These are phyloP conservation scores for Gadus chalcogrammus DNA, from an alignment of 2,113 vertebrate genomes.

Conservation along the genomic window DNA sequence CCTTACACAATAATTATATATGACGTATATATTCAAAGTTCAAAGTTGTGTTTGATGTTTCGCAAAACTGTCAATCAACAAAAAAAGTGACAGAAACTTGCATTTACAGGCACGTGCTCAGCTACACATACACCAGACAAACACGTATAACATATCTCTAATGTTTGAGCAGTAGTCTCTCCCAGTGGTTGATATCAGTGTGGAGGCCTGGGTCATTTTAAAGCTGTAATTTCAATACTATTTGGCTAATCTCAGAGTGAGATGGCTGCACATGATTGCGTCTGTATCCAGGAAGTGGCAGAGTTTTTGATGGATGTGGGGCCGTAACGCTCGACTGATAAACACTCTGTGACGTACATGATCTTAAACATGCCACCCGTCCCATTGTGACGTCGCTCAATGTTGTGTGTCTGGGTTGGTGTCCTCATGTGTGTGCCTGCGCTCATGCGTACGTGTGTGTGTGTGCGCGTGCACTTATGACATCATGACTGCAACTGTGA, in stretches of 20 bases:
- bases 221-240: constrained; percentile 50
- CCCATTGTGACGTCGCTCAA: constrained; percentile 18
- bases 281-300: constrained; percentile 44
- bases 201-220: constrained; percentile 21
- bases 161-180: not conserved
- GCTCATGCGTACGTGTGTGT: not conserved
- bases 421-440: not conserved
- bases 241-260: constrained; percentile 58
- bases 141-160: constrained; percentile 19
- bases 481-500: constrained; percentile 36
- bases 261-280: constrained; percentile 57
- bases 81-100: too few species aligned
- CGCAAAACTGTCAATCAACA: not conserved
- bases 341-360: constrained; percentile 39
- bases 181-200: constrained; percentile 12
- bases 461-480: constrained; percentile 1
- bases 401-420: not conserved
- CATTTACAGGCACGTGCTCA: not conserved
- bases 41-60: not conserved
- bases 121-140: not conserved
- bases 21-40: too few species aligned
- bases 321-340: constrained; percentile 44
- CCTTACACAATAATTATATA: not conserved
- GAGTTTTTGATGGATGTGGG: constrained; percentile 50
- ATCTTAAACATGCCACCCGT: constrained; percentile 16